Base-by-base conservation (phyloP, 2,797 vertebrate genomes). In the Rousettus madagascariensis region DNA sequence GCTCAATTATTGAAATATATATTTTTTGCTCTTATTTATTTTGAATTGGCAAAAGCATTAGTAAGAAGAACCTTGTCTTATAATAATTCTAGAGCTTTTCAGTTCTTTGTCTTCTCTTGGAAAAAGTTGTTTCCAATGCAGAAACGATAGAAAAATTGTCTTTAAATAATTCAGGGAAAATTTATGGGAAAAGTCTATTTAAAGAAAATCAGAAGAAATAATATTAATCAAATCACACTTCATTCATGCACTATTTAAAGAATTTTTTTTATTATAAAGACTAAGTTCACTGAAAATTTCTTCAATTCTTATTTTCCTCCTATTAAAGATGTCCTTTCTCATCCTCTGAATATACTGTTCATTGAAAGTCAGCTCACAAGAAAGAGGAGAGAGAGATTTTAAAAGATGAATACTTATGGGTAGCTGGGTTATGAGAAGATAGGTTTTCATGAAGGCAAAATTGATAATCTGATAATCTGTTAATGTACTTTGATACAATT, bases 381-480 rank as follows among this genome's bases (percentile, higher is more conserved):
- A 78, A 86, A 71, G 30, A 94, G 49, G 12, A 53, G 49, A 15
- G 12, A 53, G 49, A 15, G 49, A 72, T 92, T 95, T 93, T 90
- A 90, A 83, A 91, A 91, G 79, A 71, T 75, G 36, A 90, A 43
- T 78, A 49, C 30, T 80, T 91, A 77, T 4, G n/a, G 46, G 41
- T 75, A 53, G 46, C 17, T 92, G 88, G 57, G 24, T 59, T 78
- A 20, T 89, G 49, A 82, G 80, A 96, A 65, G 16, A 22, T 51
- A 91, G 55, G 3, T 78, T 28, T 84, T 83, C 90, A 72, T 61
- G 30, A 96, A 86, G 68, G 51, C 57, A 71, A 96, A 92, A 17
- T n/a, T 69, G 88, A 66, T 95, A 96, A 97, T 96, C 94, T 96
- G 96, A 95, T 97, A 91, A 96, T 82, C 30, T 80, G 33, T 46